A percentile compares a stretch with the other conserved stretches of the same genome.
Evolutionary conservation across 1,140 invertebrate species (phyloP).

Genomic region (Lasaia peninsularis): DNA sequence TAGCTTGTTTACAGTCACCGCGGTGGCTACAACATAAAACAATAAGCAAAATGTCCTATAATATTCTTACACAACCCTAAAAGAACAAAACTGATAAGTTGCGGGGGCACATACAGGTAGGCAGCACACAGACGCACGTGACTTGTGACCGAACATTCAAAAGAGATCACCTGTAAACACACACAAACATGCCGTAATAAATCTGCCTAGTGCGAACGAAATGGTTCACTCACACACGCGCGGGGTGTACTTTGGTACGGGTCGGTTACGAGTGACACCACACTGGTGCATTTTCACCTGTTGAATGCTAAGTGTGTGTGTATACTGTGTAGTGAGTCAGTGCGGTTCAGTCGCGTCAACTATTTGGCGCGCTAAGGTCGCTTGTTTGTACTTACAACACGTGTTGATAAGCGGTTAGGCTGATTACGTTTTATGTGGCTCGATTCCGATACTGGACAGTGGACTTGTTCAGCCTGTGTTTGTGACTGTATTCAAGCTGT

Average conservation of each 20-base stretch:
- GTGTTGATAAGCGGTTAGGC: constrained; percentile 62
- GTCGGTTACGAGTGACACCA: constrained; percentile 55
- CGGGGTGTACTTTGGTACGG: constrained; percentile 60
- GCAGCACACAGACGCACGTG: constrained; percentile 50
- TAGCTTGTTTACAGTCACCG: constrained; percentile 30
- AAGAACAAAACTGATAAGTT: constrained; percentile 67
- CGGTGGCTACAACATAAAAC: constrained; percentile 24
- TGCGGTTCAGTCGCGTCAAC: constrained; percentile 32
- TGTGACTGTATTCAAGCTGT: constrained; percentile 50
- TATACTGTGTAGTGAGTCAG: constrained; percentile 56
- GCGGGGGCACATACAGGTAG: constrained; percentile 67
- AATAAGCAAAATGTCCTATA: constrained; percentile 29
- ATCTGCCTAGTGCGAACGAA: constrained; percentile 65
- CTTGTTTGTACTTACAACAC: constrained; percentile 38
- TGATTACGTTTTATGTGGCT: constrained; percentile 43
- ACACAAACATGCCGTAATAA: constrained; percentile 47
- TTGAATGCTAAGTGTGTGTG: constrained; percentile 52
- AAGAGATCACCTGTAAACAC: constrained; percentile 64
- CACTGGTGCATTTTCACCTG: constrained; percentile 72
- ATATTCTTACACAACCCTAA: constrained; percentile 60
- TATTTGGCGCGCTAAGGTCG: constrained; percentile 51
- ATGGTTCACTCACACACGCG: constrained; percentile 63
- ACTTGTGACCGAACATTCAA: constrained; percentile 65
- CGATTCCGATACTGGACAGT: constrained; percentile 39
- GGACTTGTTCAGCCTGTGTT: constrained; percentile 40